Evolutionary conservation across 2,113 vertebrate genomes (phyloP), one percentile per base, ranked within the genome.

Genomic region (Solea solea): DNA sequence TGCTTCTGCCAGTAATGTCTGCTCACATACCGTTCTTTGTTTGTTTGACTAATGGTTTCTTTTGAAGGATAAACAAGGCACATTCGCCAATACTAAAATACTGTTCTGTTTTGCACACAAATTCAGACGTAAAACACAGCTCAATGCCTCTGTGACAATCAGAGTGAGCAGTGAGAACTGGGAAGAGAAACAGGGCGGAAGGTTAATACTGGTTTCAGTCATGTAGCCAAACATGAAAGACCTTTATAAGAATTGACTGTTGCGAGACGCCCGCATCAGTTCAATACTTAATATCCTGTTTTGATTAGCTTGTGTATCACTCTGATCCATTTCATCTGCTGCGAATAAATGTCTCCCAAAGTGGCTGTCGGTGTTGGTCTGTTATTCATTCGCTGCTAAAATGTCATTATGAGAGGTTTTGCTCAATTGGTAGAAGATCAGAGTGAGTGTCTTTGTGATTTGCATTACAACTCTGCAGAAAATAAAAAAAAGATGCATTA

Each of bases 1-100:
- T 90, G 89, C 68, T 78, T 86, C 86, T 92, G 91, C 87, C 83
- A 81, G 83, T 76, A 85, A 87, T 66, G 71, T 85, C 85, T 78
- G 88, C 83, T 89, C 76, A 85, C 81, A 91, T 75, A 76, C 58
- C 45, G 79, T 78, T 92, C 87, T 92, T 92, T 93, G 90, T 92
- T 91, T 90, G 89, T 85, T 90, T 91, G 89, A 90, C 90, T 88
- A 91, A 90, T 90, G 88, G 78, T 89, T 88, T 88, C 91, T 91
- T 91, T 91, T 92, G 87, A 91, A 89, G 86, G 82, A 85, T 79
- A 87, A 89, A 91, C 84, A 90, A 86, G 79, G 74, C 79, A 82
- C 76, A 84, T 86, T 91, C 70, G 85, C 78, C 77, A 85, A 76
- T 49, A 72, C 74, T 65, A 68, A 84, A 86, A 84, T 12, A 58